phyloP scores from a whole-genome alignment of 1,140 invertebrate species.

The Thaumatotibia leucotreta region DNA sequence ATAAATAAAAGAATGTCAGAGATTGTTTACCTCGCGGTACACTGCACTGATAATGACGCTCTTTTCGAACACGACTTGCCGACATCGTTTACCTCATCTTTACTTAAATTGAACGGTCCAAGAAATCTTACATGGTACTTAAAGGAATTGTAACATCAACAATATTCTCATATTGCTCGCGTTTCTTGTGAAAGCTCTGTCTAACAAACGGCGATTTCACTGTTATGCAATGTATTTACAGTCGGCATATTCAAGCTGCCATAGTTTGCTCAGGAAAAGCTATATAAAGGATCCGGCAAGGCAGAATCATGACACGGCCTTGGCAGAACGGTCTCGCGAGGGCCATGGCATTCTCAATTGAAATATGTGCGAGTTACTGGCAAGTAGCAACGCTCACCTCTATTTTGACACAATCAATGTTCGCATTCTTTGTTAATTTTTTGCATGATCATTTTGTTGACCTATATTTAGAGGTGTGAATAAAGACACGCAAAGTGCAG shows the following conservation, averaged over 20 bases:
- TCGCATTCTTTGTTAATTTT: not conserved
- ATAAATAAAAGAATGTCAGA: not conserved
- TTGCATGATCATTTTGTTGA: not conserved
- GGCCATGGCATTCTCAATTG: slow-evolving; percentile 16
- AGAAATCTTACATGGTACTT: not conserved
- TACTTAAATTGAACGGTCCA: not conserved
- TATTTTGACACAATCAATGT: not conserved
- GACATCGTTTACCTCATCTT: not conserved
- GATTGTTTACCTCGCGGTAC: not conserved
- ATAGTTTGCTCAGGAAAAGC: slow-evolving; percentile 14
- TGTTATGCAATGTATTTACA: not conserved
- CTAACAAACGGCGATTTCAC: slow-evolving; percentile 2
- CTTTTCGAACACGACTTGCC: not conserved
- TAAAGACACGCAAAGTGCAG: not conserved
- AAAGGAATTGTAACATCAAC: slow-evolving; percentile 1
- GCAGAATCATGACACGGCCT: slow-evolving; percentile 48
- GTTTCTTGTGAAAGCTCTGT: not conserved
- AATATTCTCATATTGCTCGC: not conserved
- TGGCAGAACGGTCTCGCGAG: slow-evolving; percentile 19
- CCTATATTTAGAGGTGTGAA: not conserved
- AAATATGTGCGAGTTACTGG: slow-evolving; percentile 5
- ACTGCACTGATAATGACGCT: not conserved
- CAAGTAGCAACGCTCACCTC: not conserved
- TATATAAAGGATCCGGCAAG: slow-evolving; percentile 32
- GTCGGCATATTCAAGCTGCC: not conserved